Base-by-base conservation (phyloP, 2,888 invertebrate genomes). In the Rambutsinella grinnellia region DNA sequence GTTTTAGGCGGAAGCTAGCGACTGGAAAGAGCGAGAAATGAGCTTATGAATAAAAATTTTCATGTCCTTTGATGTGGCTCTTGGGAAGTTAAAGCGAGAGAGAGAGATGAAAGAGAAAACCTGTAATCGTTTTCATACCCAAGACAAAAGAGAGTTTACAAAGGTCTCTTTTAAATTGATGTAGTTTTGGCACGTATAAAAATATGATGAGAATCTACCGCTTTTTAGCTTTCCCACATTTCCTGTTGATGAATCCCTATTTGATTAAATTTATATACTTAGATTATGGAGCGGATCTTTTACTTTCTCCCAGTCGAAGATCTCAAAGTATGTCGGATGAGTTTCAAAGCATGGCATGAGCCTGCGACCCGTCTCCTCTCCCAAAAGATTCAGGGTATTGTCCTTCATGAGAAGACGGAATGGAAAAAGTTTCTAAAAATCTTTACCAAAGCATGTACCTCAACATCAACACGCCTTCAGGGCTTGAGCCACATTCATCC, bases 371-470 rank as follows among this genome's bases (percentile, higher is more conserved):
- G 53, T 15, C 47, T 49, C 13, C 63, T 80, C 6, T 17, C 65
- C 1, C 46, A 57, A 13, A 63, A 54, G 56, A 78, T 78, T 21
- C 72, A 71, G 28, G 70, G 74, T 26, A 72, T 78, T 36, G 68
- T 76, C 6, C 78, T 80, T 2, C 75, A 78, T 24, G 68, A 75
- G 51, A 78, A 76, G 53, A 71, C 61, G 19, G 78, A 80, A 15
- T 78, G 78, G 63, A 78, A 70, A 23, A 78, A 76, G 51, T 78
- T 80, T 47, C 54, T 78, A n/a, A 80, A 80, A 61, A 54, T 80
- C 6, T 65, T 80, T 15, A 57, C 70, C 5, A 77, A 79, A 65
- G 57, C 68, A 6, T 67, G 68, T 17, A 58, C 68, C 15, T 74
- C 78, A 17, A 53, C 78, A 1, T n/a, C n/a, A n/a, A n/a, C n/a